These are phyloP conservation scores for Rhyzopertha dominica DNA, from an alignment of 1,140 invertebrate genomes.

Conservation along the genomic window DNA sequence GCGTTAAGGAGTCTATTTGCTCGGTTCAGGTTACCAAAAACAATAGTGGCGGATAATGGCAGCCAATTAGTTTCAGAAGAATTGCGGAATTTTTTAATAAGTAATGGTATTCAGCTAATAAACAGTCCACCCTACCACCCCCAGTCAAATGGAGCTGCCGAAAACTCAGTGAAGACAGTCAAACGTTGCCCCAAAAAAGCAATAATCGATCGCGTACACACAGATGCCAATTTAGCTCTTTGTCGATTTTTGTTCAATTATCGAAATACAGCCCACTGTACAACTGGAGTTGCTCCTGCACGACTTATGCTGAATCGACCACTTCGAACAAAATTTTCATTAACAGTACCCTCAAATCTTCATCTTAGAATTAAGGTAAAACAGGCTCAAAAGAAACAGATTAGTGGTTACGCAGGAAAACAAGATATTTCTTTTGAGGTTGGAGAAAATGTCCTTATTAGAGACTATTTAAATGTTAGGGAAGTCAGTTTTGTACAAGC, in stretches of 20 bases:
- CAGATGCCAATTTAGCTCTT: slow-evolving; percentile 19
- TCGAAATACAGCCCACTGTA: slow-evolving; percentile 30
- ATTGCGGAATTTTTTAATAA: not conserved
- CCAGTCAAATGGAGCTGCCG: slow-evolving; percentile 29
- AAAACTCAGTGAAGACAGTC: slow-evolving; percentile 32
- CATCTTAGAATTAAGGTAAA: no score
- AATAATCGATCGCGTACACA: slow-evolving; percentile 19
- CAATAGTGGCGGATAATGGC: slow-evolving; percentile 1
- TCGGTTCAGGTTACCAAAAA: not conserved
- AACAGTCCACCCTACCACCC: slow-evolving; percentile 23
- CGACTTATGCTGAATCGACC: not conserved
- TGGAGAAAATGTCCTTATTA: no score
- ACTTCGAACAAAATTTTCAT: slow-evolving; percentile 2
- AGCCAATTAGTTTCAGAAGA: not conserved
- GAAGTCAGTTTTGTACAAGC: no score
- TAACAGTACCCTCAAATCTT: no score
- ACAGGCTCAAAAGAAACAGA: no score
- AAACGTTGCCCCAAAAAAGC: slow-evolving; percentile 33
- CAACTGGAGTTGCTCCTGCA: slow-evolving; percentile 13
- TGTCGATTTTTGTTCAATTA: slow-evolving; percentile 31
- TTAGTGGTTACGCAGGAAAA: no score
- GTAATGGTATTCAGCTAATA: slow-evolving; percentile 26
- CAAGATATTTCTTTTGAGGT: no score
- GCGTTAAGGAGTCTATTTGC: not conserved
- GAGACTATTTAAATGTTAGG: no score